Percentiles rank a stretch among this genome's conserved stretches.
Evolutionary conservation across 2,888 invertebrate genomes (phyloP).

Genomic region (Dicroscelio sp.): DNA sequence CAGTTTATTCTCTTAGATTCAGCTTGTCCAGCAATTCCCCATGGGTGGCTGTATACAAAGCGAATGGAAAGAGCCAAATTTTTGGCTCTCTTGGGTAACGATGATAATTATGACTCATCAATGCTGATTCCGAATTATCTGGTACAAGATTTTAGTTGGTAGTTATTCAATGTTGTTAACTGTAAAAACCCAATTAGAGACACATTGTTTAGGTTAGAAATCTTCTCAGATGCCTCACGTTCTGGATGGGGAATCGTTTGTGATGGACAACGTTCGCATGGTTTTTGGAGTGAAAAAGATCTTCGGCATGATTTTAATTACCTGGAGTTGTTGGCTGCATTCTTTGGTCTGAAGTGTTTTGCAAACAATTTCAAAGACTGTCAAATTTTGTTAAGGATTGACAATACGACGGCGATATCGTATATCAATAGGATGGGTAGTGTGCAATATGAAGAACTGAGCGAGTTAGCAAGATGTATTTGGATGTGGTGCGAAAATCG

Average conservation of each 20-base stretch:
- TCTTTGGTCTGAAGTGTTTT: background rate
- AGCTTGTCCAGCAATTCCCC: background rate
- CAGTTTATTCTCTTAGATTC: background rate
- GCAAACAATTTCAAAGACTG: background rate
- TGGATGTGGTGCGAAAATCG: constrained; percentile 14
- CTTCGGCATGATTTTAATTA: background rate
- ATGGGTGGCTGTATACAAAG: background rate
- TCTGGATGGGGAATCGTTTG: background rate
- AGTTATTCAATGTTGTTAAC: background rate
- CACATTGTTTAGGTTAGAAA: background rate
- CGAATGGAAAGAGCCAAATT: background rate
- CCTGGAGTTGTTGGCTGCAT: background rate
- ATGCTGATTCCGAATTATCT: background rate
- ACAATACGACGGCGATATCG: background rate
- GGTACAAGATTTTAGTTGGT: background rate
- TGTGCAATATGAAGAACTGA: background rate
- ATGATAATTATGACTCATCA: background rate
- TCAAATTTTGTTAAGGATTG: background rate
- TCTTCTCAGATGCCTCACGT: background rate
- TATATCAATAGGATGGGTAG: background rate
- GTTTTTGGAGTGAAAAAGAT: background rate
- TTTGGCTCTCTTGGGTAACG: no score
- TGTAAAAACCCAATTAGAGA: background rate
- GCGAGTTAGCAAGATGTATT: background rate
- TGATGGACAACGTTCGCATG: background rate